Base-by-base conservation (phyloP, 2,797 vertebrate genomes). In the Notoglanidium macrostoma region DNA sequence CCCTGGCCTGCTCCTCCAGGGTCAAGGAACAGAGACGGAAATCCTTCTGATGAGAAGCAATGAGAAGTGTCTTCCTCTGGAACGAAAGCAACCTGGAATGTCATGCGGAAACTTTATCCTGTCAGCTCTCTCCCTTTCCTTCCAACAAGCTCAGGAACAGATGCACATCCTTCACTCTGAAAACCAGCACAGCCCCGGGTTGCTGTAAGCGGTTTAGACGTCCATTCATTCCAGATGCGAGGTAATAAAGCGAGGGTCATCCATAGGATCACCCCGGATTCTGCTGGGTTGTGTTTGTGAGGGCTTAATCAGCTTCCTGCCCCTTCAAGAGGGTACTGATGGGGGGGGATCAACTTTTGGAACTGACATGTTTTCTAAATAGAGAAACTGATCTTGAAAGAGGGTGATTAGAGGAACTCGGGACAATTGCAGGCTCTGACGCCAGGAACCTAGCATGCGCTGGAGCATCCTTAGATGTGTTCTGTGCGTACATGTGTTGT, bases 51-150 rank as follows among this genome's bases (percentile, higher is more conserved):
- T 90, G 92, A 91, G 90, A 91, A 86, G 89, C 89, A 80, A 90
- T 90, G 92, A 91, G 90, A 91, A 86, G 89, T 88, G 80, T 88
- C 91, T 80, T 89, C 85, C 84, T 91, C 89, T 90, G 88, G 88
- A 93, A 92, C 90, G 90, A 92, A 92, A 94, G 92, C 92, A 94
- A 91, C 87, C 87, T 91, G 89, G 92, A 87, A 92, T 92, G 92
- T 93, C 91, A 92, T 91, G 88, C 89, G 92, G 90, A 91, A 92
- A 92, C 91, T 89, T 92, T 92, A 92, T 93, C 92, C 84, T 77
- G 92, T 89, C 91, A 86, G 87, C 78, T 85, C 88, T 82, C 76
- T 92, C 49, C 46, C 29, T 83, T 85, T 92, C 91, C 92, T 92
- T 90, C 88, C 89, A 91, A 85, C 90, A 89, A 88, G 88, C 91